Evolutionary conservation across 2,888 invertebrate species (phyloP).

Genomic region (Hirtodrosophila trivittata): DNA sequence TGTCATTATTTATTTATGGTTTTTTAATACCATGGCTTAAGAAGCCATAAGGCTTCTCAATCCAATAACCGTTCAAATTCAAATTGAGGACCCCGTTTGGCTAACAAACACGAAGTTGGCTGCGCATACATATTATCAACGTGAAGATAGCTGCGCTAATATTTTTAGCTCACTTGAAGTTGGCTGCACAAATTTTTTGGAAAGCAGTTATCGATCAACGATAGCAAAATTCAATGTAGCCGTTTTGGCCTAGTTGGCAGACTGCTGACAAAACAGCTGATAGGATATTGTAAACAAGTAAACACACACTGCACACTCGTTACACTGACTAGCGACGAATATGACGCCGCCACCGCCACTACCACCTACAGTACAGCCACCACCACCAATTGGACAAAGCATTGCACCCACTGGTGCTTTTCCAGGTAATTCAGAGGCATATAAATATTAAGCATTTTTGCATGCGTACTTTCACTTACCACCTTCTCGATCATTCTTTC

Average conservation of each 20-base stretch:
- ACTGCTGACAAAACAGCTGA: conserved; percentile 24
- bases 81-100: conserved; percentile 18
- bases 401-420: conserved; percentile 60
- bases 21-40: too few species aligned
- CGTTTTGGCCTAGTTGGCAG: conserved; percentile 11
- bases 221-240: conserved; percentile 2
- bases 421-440: conserved; percentile 43
- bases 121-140: neutral
- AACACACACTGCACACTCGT: neutral
- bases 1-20: too few species aligned
- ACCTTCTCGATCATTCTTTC: conserved; percentile 3
- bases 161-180: conserved; percentile 7
- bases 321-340: neutral
- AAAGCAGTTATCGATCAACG: neutral
- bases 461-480: neutral
- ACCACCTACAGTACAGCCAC: conserved; percentile 37
- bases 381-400: conserved; percentile 58
- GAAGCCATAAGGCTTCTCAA: conserved; percentile 23
- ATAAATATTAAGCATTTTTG: neutral
- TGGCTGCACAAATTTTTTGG: conserved; percentile 7
- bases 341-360: conserved; percentile 34
- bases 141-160: conserved; percentile 35
- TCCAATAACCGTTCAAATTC: conserved; percentile 40
- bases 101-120: too few species aligned
- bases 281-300: conserved; percentile 12